Evolutionary conservation across 2,888 invertebrate genomes (phyloP).

Genomic region (Ormyrus pomaceus): DNA sequence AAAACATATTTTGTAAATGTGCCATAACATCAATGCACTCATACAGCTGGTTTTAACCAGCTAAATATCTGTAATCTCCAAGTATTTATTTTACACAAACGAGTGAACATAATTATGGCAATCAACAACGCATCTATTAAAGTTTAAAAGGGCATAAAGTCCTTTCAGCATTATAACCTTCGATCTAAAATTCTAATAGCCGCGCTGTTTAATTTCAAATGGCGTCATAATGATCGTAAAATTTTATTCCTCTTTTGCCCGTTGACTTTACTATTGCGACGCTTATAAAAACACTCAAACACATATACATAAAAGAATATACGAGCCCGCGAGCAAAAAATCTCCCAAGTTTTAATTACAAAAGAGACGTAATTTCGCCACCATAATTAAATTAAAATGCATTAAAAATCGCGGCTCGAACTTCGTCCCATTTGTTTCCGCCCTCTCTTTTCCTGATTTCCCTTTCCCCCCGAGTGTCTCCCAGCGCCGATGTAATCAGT

Average conservation of each 20-base stretch:
- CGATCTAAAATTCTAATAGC: constrained; percentile 25
- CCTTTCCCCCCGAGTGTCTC: not conserved
- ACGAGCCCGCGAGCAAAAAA: too few relatives aligned
- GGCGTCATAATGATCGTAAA: constrained; percentile 8
- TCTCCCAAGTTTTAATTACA: too few relatives aligned
- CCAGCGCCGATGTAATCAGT: constrained; percentile 8
- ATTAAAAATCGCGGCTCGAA: too few relatives aligned
- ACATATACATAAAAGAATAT: too few relatives aligned
- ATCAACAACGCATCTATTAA: constrained; percentile 33
- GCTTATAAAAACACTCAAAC: too few relatives aligned
- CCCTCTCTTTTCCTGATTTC: not conserved
- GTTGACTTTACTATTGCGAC: not conserved
- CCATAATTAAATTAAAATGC: too few relatives aligned
- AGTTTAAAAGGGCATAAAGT: constrained; percentile 33
- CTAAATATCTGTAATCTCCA: not conserved
- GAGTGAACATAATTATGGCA: constrained; percentile 17
- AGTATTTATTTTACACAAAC: constrained; percentile 3
- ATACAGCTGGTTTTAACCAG: not conserved
- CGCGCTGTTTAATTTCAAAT: constrained; percentile 24
- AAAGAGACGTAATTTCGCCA: too few relatives aligned
- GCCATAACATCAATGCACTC: too few relatives aligned
- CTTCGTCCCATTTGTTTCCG: too few relatives aligned
- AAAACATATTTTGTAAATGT: too few relatives aligned
- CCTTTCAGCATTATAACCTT: not conserved
- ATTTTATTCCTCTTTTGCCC: constrained; percentile 17